Base-by-base conservation (phyloP, 2,888 invertebrate genomes). In the Apomyelois bistriatella region DNA sequence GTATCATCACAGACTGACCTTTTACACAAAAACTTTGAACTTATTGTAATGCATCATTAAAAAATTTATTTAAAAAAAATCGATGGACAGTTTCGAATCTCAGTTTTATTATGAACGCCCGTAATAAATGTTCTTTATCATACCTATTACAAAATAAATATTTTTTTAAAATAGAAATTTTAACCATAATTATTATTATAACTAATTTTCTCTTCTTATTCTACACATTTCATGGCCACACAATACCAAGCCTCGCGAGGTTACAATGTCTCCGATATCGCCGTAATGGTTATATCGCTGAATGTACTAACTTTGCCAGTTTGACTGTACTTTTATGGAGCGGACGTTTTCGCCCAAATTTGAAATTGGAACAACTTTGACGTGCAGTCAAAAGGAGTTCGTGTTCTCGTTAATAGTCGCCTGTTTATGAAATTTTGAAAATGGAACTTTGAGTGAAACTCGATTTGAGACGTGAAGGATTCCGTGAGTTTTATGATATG, bases 251-350 rank as follows among this genome's bases (percentile, higher is more conserved):
- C 64, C 61, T 61, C 62, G 59, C 65, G 66, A 72, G 68, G 69
- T 67, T 70, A 72, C 70, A 70, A 71, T 71, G 75, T 78, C 75
- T 73, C 63, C 65, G 74, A 74, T 82, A 79, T 82, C 81, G 64
- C 58, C 54, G 70, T 78, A 79, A 81, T 74, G 76, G 76, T 74
- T 79, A 78, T 80, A 82, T 82, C 79, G 76, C 68, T 59, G 40
- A 50, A 40, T 50, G 49, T 67, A 72, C 66, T 12, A 55, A 57
- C 57, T 58, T 65, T 63, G 30, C 49, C 35, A 32, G 68, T 66
- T 65, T 61, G 55, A 65, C 65, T 66, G 67, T 61, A 64, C 62
- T 61, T 60, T 54, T 58, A 50, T 50, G 49, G 37, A 52, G 57
- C 53, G 58, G 58, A 59, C 58, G 56, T 41, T 70, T 66, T 65